Evolutionary conservation across 2,888 invertebrate genomes (phyloP), one percentile per base, ranked within the genome.

Genomic region (Lycocerus yunnanus): DNA sequence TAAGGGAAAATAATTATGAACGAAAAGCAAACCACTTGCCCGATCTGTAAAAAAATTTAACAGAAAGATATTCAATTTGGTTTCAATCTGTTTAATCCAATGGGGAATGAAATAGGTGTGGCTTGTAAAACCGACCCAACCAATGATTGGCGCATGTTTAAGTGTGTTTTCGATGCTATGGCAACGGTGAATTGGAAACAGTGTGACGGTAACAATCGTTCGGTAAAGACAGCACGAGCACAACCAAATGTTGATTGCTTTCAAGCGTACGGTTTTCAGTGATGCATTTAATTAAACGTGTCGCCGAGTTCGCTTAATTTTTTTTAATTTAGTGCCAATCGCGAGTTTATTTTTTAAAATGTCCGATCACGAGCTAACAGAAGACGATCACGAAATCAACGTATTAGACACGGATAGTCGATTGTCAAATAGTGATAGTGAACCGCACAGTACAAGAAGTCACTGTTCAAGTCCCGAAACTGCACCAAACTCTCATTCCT

Each of bases 341-440:
- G 18, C 15, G 21, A n/a, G 43, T 61, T 43, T 63, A 13, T 69
- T 59, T 59, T 59, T 24, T 58, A 68, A 18, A 58, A 85, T 85
- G 87, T 88, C 87, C 8, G 87, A 88, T 69, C 87, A 85, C 85
- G 87, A 87, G 73, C 77, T 86, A 66, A 84, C 90, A 73, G 91
- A 91, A 84, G 91, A 92, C 80, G 92, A 92, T 79, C 92, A 91
- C 82, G 92, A 92, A 87, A 92, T 92, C 80, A 92, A 92, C 83
- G 92, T 92, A 80, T 88, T 91, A 81, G 89, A 89, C 84, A 92
- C 92, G 58, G 92, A 92, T 84, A 91, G 91, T 82, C 88, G 91
- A 72, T 83, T 91, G 71, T 91, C 91, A 58, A 90, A 89, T 63
- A 91, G 91, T 75, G 91, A 91, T 80, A 91, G 91, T 68, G 89